Evolutionary conservation across 2,797 vertebrate species (phyloP), one percentile per base, ranked within the genome.

Genomic region (Molothrus ater): DNA sequence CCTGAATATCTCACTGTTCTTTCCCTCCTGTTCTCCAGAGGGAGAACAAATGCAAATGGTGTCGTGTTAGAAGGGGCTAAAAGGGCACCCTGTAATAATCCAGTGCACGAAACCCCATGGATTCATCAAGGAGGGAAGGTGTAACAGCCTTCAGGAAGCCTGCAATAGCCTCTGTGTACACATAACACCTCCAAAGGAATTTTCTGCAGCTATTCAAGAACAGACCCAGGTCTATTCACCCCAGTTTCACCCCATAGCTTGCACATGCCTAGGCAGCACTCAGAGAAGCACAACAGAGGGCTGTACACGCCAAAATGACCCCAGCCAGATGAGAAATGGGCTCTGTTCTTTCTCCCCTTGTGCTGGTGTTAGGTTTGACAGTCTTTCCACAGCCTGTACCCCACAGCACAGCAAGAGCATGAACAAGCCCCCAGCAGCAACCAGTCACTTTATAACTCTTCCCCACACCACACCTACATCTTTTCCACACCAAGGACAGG

Each of bases 1-100:
- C 88, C 76, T 96, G 88, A 96, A 95, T 96, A 95, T 96, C 88
- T 79, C 88, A 93, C 90, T 97, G 96, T 96, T 96, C 90, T 94
- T 95, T 95, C 81, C 91, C 95, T 94, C 73, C 75, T 96, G 91
- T 80, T 97, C 88, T 94, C 93, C 94, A 92, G 78, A 86, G 91
- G 90, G 95, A 95, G 91, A 96, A 97, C 90, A 93, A 96, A 95
- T 96, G 96, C 83, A 95, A 94, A 95, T 9, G 88, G 96, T 91
- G 86, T 96, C 57, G 50, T 93, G 93, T 96, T 96, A 94, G 96
- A 96, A 74, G 50, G 60, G 93, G 94, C 90, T 95, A 95, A 97
- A 97, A 96, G 96, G 94, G 90, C 96, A 96, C 94, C 91, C 73
- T 90, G 86, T 76, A 95, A 95, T 94, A 96, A 95, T 76, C 91